Conservation (phyloP, 2,113 vertebrate genomes). For the Forbesichthys papilliferus region DNA sequence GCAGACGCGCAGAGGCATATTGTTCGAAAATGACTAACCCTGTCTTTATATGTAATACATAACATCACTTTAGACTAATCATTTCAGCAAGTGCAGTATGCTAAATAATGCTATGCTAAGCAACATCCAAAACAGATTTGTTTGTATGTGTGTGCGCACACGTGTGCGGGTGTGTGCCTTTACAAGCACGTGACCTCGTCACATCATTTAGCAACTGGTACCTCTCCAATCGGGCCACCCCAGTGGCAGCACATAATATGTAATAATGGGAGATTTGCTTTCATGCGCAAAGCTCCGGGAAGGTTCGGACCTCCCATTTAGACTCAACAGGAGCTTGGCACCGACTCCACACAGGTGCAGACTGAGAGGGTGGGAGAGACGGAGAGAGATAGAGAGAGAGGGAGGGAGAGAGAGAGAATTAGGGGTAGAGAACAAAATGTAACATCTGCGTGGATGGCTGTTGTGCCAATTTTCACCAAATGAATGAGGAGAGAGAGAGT, state of each 20-base stretch:
- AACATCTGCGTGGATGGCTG: slow-evolving; percentile 78
- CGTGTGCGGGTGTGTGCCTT: slow-evolving; percentile 4
- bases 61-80: too few relatives aligned
- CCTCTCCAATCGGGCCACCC: slow-evolving; percentile 55
- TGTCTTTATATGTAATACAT: too few relatives aligned
- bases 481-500: slow-evolving; percentile 45
- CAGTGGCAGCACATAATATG: slow-evolving; percentile 60
- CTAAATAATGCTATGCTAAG: too few relatives aligned
- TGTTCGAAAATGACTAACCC: too few relatives aligned
- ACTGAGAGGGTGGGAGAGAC: slow-evolving; percentile 37
- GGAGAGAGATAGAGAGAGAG: slow-evolving; percentile 33
- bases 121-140: neutral
- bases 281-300: slow-evolving; percentile 69
- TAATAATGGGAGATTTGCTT: slow-evolving; percentile 77
- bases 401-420: slow-evolving; percentile 13
- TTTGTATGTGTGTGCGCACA: neutral
- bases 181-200: slow-evolving; percentile 39
- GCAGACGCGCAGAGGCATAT: too few relatives aligned
- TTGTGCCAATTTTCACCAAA: slow-evolving; percentile 60
- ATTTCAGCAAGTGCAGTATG: too few relatives aligned
- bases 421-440: slow-evolving; percentile 49
- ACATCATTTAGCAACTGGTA: slow-evolving; percentile 62
- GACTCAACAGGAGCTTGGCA: slow-evolving; percentile 80
- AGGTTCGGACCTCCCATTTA: slow-evolving; percentile 80
- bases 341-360: slow-evolving; percentile 76